Conservation (phyloP, 2,888 invertebrate species). For the Scaptomyza caliginosa region DNA sequence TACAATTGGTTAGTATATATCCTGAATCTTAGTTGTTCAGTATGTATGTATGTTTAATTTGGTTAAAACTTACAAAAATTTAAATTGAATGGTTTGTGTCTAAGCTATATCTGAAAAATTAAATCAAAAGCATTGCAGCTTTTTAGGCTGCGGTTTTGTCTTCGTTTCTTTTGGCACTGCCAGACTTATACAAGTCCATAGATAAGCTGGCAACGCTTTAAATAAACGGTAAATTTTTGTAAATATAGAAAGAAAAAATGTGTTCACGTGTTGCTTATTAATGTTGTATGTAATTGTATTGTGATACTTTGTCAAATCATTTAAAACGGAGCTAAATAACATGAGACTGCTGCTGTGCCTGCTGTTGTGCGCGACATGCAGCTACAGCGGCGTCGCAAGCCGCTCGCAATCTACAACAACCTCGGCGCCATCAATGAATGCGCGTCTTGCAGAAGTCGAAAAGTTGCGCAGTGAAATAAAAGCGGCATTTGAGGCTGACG, state of each 20-base stretch:
- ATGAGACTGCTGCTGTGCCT: slow-evolving; percentile 36
- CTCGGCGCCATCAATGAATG: neutral
- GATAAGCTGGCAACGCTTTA: slow-evolving; percentile 25
- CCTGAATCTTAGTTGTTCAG: neutral
- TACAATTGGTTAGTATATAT: too few relatives aligned
- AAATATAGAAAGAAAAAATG: slow-evolving; percentile 25
- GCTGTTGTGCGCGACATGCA: slow-evolving; percentile 24
- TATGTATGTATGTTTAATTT: neutral
- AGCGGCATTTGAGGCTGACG: slow-evolving; percentile 63
- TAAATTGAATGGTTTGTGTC: slow-evolving; percentile 14
- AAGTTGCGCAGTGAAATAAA: slow-evolving; percentile 76
- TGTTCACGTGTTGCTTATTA: slow-evolving; percentile 49
- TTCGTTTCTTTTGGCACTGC: slow-evolving; percentile 14
- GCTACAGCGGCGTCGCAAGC: slow-evolving; percentile 1
- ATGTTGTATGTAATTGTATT: slow-evolving; percentile 11
- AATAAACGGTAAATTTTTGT: slow-evolving; percentile 49
- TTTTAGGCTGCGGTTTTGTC: slow-evolving; percentile 14
- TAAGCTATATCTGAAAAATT: neutral
- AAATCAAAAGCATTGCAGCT: slow-evolving; percentile 4
- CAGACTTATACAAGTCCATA: slow-evolving; percentile 1
- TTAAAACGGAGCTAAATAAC: neutral
- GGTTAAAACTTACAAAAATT: neutral
- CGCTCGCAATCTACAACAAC: neutral
- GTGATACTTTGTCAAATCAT: neutral
- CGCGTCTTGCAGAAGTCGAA: slow-evolving; percentile 65